Conservation (phyloP, 1,140 invertebrate genomes). For the Pseudomyrmex pallidus region DNA sequence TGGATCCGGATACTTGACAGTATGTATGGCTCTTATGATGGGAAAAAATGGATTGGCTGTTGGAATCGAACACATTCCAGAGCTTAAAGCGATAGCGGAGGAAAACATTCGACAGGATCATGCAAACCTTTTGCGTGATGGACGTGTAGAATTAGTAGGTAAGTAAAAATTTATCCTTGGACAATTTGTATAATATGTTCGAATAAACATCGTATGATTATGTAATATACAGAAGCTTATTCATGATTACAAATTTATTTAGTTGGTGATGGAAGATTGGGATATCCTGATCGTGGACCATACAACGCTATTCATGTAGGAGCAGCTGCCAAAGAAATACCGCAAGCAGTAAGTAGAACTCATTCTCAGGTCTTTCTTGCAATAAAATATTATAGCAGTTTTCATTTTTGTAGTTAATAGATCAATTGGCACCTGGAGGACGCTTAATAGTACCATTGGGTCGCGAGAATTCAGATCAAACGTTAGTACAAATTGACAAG, state of each 20-base stretch:
- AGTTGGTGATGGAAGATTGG: slow-evolving; percentile 89
- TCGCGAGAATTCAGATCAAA: slow-evolving; percentile 91
- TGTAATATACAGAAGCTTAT: slow-evolving; percentile 15
- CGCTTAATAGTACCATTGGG: slow-evolving; percentile 96
- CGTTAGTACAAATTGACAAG: slow-evolving; percentile 95
- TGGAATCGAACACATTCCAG: slow-evolving; percentile 97
- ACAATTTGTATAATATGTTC: background rate
- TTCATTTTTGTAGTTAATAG: slow-evolving; percentile 86
- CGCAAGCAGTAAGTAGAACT: slow-evolving; percentile 83
- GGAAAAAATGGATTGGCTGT: slow-evolving; percentile 91
- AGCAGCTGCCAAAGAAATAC: slow-evolving; percentile 85
- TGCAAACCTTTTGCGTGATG: slow-evolving; percentile 88
- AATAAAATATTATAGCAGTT: slow-evolving; percentile 84
- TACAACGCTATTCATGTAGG: slow-evolving; percentile 91
- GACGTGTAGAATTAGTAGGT: slow-evolving; percentile 90
- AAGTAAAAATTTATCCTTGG: slow-evolving; percentile 62
- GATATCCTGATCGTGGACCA: slow-evolving; percentile 86
- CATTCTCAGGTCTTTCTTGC: background rate
- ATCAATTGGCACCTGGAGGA: slow-evolving; percentile 88
- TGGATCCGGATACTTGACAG: slow-evolving; percentile 97
- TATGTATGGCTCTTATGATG: slow-evolving; percentile 97
- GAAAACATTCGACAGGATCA: slow-evolving; percentile 93
- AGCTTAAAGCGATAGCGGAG: slow-evolving; percentile 91
- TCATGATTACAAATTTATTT: slow-evolving; percentile 17
- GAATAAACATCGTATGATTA: background rate